Evolutionary conservation across 2,113 vertebrate species (phyloP), one percentile per base, ranked within the genome.

Genomic region (Columba livia): DNA sequence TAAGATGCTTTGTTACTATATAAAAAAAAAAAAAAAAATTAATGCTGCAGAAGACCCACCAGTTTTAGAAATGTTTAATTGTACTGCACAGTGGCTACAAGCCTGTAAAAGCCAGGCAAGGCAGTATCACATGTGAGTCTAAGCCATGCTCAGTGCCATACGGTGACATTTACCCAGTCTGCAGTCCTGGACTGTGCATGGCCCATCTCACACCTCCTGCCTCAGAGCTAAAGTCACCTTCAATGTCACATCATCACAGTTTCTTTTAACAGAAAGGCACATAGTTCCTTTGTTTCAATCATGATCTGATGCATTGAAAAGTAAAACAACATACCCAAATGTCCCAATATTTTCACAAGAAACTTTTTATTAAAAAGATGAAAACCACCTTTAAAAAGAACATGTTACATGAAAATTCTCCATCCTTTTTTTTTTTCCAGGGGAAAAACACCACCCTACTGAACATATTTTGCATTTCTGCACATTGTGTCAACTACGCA

Each of bases 121-220:
- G 3, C 1, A 2, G 26, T 36, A 25, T 44, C 18, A 19, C 2
- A 0, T 5, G 5, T 10, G 6, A 8, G 9, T 79, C 12, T 10
- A 54, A 11, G 23, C 8, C 21, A 10, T 6, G 7, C 1, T 2
- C 47, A 32, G 29, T 20, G 38, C 10, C 38, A 6, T 7, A 42
- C 0, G 3, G 10, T 53, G 51, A 23, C 24, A 31, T 25, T 24
- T 28, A 61, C 14, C 10, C 31, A 24, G 5, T 5, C 18, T 40
- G 19, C 66, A 32, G 24, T 19, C 9, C 54, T 13, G 44, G 50
- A 32, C 36, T 64, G 13, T 11, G 11, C 32, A 17, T 7, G 47
- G 10, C 15, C 21, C 31, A 6, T 54, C 79, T 42, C 23, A 47
- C 12, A 48, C 34, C 38, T 66, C 13, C 6, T 14, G 19, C 29